Evolutionary conservation across 2,888 invertebrate genomes (phyloP), one percentile per base, ranked within the genome.

Genomic region (Mesorhabditis sp.): DNA sequence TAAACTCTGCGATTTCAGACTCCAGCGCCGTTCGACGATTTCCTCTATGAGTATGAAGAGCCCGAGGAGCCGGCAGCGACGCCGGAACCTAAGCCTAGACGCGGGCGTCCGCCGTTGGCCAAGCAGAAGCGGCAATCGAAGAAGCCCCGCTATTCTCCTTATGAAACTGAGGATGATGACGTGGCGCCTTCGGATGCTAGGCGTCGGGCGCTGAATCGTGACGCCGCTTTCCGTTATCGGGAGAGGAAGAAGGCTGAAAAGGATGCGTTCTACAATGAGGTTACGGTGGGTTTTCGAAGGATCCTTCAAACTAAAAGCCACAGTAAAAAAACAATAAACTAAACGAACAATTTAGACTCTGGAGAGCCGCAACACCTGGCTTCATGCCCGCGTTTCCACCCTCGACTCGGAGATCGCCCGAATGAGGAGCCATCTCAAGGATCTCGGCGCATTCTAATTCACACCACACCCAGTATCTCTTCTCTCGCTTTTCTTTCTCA

Each of bases 141-240:
- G n/a, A n/a, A 10, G 58, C 7, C 7, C 10, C 7, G 58, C 10
- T 50, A 13, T n/a, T 13, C 7, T n/a, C 58, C 58, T 13, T 50
- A 50, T n/a, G n/a, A n/a, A 13, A n/a, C 7, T 50, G 58, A 50
- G 58, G 58, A 50, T 10, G 58, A 50, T 10, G 58, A 50, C n/a
- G 58, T 10, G 58, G 58, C n/a, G 69, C 61, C 65, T 5, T 61
- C 64, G 10, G 45, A 58, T n/a, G 75, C 73, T 68, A 69, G 79
- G 43, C 70, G 75, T 43, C 64, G 75, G 61, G 73, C 74, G 10
- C 72, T 83, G 71, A 83, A 83, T 72, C 71, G 83, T 10, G 74
- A 80, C 7, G 83, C 83, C 4, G 83, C 83, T 2, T 74, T 82
- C 15, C 72, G 78, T 42, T 83, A 83, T 70, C 75, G 83, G 4